Conservation (phyloP, 2,888 invertebrate species). For the Standfussiana lucernea region DNA sequence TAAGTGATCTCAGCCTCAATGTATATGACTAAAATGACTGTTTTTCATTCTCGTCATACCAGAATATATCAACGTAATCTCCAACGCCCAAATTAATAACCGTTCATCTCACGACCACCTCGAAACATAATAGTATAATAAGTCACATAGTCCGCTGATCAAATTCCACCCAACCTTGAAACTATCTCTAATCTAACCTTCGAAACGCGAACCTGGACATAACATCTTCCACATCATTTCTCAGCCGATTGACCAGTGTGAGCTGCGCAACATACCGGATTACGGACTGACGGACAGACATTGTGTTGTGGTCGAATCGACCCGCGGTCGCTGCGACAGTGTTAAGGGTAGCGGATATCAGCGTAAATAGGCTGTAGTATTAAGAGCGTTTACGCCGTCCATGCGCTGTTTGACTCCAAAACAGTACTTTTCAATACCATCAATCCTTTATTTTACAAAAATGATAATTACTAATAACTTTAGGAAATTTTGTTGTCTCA, state of each 20-base stretch:
- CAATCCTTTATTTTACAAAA: no score
- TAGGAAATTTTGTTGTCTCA: no score
- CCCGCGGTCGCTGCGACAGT: conserved; percentile 34
- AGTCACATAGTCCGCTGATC: conserved; percentile 7
- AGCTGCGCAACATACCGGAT: conserved; percentile 59
- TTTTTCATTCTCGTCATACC: background rate
- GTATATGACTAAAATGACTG: background rate
- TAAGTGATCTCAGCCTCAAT: background rate
- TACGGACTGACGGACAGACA: conserved; percentile 56
- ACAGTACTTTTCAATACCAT: no score
- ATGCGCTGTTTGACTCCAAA: no score
- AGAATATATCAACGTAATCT: background rate
- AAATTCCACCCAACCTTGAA: conserved; percentile 20
- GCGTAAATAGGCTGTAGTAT: background rate
- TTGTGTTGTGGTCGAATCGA: conserved; percentile 60
- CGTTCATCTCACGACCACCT: background rate
- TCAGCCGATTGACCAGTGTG: conserved; percentile 54
- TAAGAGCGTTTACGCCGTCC: no score
- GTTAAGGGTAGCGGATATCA: conserved; percentile 38
- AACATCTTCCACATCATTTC: conserved; percentile 64
- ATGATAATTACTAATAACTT: no score
- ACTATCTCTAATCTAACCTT: conserved; percentile 36
- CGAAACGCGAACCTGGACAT: conserved; percentile 43
- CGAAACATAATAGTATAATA: background rate
- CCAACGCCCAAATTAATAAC: background rate